Evolutionary conservation across 2,113 vertebrate species (phyloP).

Genomic region (Notiomystis cincta): DNA sequence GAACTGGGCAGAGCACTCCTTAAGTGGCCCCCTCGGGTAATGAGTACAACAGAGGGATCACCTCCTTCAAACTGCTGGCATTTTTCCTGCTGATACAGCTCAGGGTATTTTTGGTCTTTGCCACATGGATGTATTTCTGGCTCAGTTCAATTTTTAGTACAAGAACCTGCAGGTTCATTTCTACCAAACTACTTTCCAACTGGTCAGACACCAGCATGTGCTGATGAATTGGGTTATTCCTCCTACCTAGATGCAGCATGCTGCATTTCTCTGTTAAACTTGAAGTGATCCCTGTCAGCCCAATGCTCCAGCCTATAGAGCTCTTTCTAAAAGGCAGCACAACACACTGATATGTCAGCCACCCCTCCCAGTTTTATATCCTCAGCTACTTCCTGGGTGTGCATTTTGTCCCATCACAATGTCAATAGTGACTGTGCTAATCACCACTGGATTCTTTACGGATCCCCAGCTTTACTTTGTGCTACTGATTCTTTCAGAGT

Average conservation of each 20-base stretch:
- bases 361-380: background rate
- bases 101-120: background rate
- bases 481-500: background rate
- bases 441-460: background rate
- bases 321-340: background rate
- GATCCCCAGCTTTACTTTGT: background rate
- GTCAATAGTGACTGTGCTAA: background rate
- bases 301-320: background rate
- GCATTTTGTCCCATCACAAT: background rate
- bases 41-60: background rate
- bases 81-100: background rate
- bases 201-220: background rate
- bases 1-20: background rate
- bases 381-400: background rate
- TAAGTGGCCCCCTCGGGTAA: background rate
- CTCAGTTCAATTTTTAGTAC: background rate
- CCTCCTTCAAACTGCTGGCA: background rate
- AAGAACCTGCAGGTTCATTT: background rate
- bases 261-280: background rate
- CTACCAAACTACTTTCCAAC: background rate
- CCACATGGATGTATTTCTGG: background rate
- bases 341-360: background rate
- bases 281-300: background rate
- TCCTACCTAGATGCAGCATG: background rate
- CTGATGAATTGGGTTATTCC: background rate